These are phyloP conservation scores for Pocota personata DNA, from an alignment of 2,888 invertebrate species.

Conservation along the genomic window DNA sequence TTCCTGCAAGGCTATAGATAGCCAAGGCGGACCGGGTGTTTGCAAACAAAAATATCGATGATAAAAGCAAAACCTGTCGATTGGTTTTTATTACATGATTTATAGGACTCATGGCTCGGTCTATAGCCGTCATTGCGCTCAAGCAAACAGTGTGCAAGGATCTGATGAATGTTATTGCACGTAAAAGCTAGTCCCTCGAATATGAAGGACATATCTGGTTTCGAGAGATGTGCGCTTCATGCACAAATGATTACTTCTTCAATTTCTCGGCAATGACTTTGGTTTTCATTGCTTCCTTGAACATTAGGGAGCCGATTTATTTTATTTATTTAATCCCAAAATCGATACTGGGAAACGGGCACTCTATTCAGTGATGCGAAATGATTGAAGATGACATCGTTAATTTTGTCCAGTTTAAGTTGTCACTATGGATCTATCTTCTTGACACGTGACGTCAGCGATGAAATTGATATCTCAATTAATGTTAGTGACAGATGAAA, in stretches of 20 bases:
- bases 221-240: slow-evolving; percentile 3
- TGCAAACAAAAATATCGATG: slow-evolving; percentile 34
- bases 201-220: slow-evolving; percentile 9
- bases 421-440: background rate
- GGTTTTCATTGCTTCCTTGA: slow-evolving; percentile 6
- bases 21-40: background rate
- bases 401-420: background rate
- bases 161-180: slow-evolving; percentile 38
- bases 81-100: slow-evolving; percentile 57
- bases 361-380: background rate
- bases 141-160: slow-evolving; percentile 17
- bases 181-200: slow-evolving; percentile 5
- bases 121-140: slow-evolving; percentile 1
- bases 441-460: background rate
- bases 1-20: slow-evolving; percentile 6
- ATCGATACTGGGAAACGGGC: background rate
- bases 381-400: slow-evolving; percentile 3
- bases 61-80: slow-evolving; percentile 50
- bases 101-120: slow-evolving; percentile 16
- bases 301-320: background rate
- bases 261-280: slow-evolving; percentile 33
- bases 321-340: background rate
- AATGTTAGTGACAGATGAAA: background rate
- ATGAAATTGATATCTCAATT: slow-evolving; percentile 15
- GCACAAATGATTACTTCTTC: slow-evolving; percentile 31